Evolutionary conservation across 2,113 vertebrate genomes (phyloP), one percentile per base, ranked within the genome.

Genomic region (Morone saxatilis): DNA sequence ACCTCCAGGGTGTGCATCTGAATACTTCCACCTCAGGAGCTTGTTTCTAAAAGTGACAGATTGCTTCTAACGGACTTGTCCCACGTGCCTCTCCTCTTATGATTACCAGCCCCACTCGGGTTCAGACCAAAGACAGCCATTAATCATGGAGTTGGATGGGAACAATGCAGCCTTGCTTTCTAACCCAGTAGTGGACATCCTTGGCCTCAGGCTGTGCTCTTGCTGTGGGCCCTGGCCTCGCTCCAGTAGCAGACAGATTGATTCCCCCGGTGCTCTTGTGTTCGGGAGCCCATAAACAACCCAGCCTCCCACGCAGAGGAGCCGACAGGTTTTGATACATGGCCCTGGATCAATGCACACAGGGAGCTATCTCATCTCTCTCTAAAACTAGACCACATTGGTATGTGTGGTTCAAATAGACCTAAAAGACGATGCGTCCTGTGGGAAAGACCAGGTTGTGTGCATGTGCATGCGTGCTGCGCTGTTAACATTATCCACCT

Each of bases 171-270:
- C 63, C 48, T 71, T 76, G 77, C 86, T 90, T 84, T 76, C 71
- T 75, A 82, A 84, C 62, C 66, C 76, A 80, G 78, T 25, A 45
- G 68, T 88, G 90, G 84, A 89, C 89, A 85, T 91, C 86, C 84
- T 88, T 91, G 86, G 83, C 90, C 87, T 69, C 31, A 4, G 90
- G 88, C 87, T 80, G 56, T 56, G 86, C 79, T 90, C 89, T 82
- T 54, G 60, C 80, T 88, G 83, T 79, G 86, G 84, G 81, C 68
- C 85, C 74, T 91, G 92, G 91, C 63, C 47, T 41, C 25, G 19
- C 74, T 92, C 86, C 85, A 92, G 83, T 31, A 83, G 81, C 72
- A 83, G 84, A 90, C 78, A 88, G 86, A 92, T 91, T 89, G 85
- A 90, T 89, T 92, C 89, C 86, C 85, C 70, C 17, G 19, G 66